Percentiles rank a stretch among this genome's conserved stretches.
These are phyloP conservation scores for Autographa gamma DNA, from an alignment of 2,888 invertebrate genomes.

Conservation along the genomic window DNA sequence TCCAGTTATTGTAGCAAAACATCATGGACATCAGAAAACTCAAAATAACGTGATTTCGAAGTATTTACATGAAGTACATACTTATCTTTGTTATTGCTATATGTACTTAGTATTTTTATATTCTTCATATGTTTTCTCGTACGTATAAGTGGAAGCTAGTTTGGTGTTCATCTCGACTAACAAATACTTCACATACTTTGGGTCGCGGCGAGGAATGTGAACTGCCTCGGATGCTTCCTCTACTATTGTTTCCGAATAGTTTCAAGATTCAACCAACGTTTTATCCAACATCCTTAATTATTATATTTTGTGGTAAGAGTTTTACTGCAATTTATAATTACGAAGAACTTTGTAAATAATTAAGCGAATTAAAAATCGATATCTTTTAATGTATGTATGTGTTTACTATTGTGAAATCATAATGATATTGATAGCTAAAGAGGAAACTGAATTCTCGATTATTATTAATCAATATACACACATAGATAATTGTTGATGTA, in stretches of 20 bases:
- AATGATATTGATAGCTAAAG: neutral
- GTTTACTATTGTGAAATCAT: neutral
- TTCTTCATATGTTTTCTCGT: constrained; percentile 23
- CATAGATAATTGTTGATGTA: neutral
- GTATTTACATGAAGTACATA: too few species aligned
- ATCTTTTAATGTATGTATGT: neutral
- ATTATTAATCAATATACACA: too few species aligned
- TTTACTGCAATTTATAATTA: neutral
- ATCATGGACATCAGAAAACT: too few species aligned
- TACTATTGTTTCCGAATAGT: constrained; percentile 62
- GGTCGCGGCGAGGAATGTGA: constrained; percentile 37
- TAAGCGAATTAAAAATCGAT: neutral
- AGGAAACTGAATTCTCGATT: neutral
- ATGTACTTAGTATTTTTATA: neutral
- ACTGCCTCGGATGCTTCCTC: constrained; percentile 48
- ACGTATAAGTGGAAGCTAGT: constrained; percentile 57
- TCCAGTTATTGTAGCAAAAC: too few species aligned
- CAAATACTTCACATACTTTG: constrained; percentile 66
- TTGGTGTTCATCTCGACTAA: constrained; percentile 59
- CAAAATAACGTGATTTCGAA: too few species aligned
- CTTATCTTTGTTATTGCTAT: too few species aligned
- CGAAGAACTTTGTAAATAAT: neutral
- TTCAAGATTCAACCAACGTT: constrained; percentile 35
- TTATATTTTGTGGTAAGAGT: constrained; percentile 19
- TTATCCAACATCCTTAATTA: constrained; percentile 26